phyloP scores from a whole-genome alignment of 1,140 invertebrate species.

The honey bee (Apis mellifera) region Amel_HAv3.1 CM009932.2:11855501-11856000 shows the following conservation, averaged over 20 bases:
- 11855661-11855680: not conserved
- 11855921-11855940: not conserved
- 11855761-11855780: not conserved
- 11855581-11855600: not conserved
- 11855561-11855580: not conserved
- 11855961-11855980: not conserved
- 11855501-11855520: constrained; percentile 1
- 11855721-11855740: not conserved
- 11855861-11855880: not conserved
- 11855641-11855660: constrained; percentile 28
- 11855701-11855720: constrained; percentile 27
- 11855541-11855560: not conserved
- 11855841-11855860: too few relatives aligned
- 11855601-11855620: not conserved
- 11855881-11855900: not conserved
- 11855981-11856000: constrained; percentile 13
- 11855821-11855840: constrained; percentile 1
- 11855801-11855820: not conserved
- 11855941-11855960: not conserved
- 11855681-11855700: constrained; percentile 13
- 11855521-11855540: not conserved
- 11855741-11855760: not conserved
- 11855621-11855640: not conserved
- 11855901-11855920: not conserved
- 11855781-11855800: not conserved